Percentiles rank a stretch among this genome's conserved stretches.
These are phyloP conservation scores for Akabosia matsudoensis DNA, from an alignment of 1,140 invertebrate genomes.

Conservation along the genomic window DNA sequence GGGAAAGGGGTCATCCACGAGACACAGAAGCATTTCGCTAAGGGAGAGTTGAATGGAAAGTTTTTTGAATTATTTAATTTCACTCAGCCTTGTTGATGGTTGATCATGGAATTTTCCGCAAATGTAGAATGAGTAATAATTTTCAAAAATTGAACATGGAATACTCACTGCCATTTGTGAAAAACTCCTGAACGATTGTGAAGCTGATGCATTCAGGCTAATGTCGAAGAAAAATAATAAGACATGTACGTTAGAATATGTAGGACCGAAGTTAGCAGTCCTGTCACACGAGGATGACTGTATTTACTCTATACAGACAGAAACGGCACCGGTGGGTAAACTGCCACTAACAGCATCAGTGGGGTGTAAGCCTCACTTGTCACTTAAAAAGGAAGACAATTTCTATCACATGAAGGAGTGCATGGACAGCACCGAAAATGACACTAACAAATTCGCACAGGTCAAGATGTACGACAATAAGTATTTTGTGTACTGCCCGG, in stretches of 20 bases:
- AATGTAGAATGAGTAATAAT: not conserved
- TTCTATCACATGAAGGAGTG: slow-evolving; percentile 3
- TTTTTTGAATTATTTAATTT: slow-evolving; percentile 38
- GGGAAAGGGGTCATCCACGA: slow-evolving; percentile 24
- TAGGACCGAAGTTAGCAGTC: slow-evolving; percentile 6
- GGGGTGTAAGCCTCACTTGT: not conserved
- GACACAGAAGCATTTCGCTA: not conserved
- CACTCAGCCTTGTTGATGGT: slow-evolving; percentile 30
- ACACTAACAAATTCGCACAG: slow-evolving; percentile 24
- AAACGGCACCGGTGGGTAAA: not conserved
- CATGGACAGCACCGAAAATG: not conserved
- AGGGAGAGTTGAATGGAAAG: not conserved
- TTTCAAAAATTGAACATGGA: not conserved
- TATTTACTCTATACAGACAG: slow-evolving; percentile 7
- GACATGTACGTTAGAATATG: slow-evolving; percentile 19
- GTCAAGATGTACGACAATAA: slow-evolving; percentile 26
- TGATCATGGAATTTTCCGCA: not conserved
- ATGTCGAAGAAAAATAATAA: not conserved
- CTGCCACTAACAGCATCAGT: not conserved
- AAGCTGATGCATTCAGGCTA: slow-evolving; percentile 34
- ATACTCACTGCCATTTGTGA: slow-evolving; percentile 24
- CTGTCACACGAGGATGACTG: slow-evolving; percentile 28
- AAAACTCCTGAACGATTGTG: slow-evolving; percentile 14
- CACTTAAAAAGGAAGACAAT: not conserved
- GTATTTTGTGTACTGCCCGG: slow-evolving; percentile 28